phyloP scores from a whole-genome alignment of 2,113 vertebrate genomes.

The Thalassoma bifasciatum region DNA sequence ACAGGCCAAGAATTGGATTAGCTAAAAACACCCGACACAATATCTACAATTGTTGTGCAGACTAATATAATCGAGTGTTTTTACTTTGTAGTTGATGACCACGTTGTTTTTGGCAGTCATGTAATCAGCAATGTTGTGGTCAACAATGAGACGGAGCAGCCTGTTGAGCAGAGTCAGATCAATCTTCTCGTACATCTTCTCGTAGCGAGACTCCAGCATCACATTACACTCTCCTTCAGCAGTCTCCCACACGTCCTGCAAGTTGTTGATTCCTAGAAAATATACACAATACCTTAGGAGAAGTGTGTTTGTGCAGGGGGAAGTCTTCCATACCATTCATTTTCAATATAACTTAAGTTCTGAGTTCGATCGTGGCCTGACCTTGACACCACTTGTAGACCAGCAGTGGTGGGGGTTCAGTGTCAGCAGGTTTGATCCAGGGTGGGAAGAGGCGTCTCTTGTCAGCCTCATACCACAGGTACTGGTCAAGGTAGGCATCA shows the following conservation, averaged over 20 bases:
- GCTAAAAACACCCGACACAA: not conserved
- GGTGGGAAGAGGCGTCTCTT: constrained; percentile 97
- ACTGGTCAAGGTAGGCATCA: constrained; percentile 98
- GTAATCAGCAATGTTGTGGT: constrained; percentile 99
- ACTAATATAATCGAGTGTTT: not conserved
- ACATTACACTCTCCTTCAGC: constrained; percentile 98
- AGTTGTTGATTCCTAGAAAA: constrained; percentile 93
- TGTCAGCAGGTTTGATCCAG: constrained; percentile 99
- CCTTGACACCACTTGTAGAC: constrained; percentile 99
- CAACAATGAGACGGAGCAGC: constrained; percentile 96
- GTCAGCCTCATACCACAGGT: constrained; percentile 98
- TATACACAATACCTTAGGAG: constrained; percentile 2
- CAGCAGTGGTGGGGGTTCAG: constrained; percentile 94
- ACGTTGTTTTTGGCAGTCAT: constrained; percentile 99
- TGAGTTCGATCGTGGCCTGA: constrained; percentile 67
- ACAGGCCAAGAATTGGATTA: not conserved
- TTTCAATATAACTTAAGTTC: too few species aligned
- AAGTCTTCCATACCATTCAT: too few species aligned
- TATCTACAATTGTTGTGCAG: not conserved
- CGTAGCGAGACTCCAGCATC: constrained; percentile 98
- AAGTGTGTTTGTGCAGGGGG: not conserved
- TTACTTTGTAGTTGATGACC: constrained; percentile 99
- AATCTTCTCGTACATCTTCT: constrained; percentile 99
- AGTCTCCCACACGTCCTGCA: constrained; percentile 99
- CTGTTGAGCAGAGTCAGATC: constrained; percentile 98